Evolutionary conservation across 2,888 invertebrate species (phyloP).

Genomic region (Apamea monoglypha): DNA sequence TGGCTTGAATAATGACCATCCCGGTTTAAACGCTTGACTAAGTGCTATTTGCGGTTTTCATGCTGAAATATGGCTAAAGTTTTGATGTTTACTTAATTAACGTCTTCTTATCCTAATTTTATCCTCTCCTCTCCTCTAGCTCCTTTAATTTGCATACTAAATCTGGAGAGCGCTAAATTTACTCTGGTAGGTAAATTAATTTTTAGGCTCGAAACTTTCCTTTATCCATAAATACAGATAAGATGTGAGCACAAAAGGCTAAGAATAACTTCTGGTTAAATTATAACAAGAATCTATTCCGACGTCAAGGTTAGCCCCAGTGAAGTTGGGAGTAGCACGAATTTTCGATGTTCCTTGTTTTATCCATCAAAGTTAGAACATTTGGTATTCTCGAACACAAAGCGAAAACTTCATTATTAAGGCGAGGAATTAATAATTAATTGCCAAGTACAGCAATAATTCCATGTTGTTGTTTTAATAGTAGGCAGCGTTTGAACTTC

Average conservation of each 20-base stretch:
- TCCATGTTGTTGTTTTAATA: constrained; percentile 50
- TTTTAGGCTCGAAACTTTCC: neutral
- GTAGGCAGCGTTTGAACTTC: constrained; percentile 33
- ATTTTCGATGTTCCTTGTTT: constrained; percentile 60
- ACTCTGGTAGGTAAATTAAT: neutral
- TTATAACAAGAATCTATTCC: constrained; percentile 46
- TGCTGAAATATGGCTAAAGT: constrained; percentile 57
- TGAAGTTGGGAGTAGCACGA: constrained; percentile 52
- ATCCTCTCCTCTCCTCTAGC: no score
- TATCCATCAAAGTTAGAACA: constrained; percentile 65
- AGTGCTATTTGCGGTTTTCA: constrained; percentile 71
- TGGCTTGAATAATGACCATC: constrained; percentile 78
- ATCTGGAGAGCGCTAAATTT: neutral
- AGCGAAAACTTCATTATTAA: constrained; percentile 63
- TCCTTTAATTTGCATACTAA: constrained; percentile 29
- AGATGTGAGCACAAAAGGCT: constrained; percentile 12
- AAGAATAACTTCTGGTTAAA: constrained; percentile 33
- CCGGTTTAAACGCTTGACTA: constrained; percentile 73
- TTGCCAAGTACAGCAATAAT: constrained; percentile 61
- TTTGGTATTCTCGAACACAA: constrained; percentile 56
- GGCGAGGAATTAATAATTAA: constrained; percentile 60
- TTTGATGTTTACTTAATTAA: constrained; percentile 55
- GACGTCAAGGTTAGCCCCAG: constrained; percentile 44
- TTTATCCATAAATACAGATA: neutral
- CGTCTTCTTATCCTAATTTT: constrained; percentile 40